A percentile compares a stretch with the other conserved stretches of the same genome.
Evolutionary conservation across 2,797 vertebrate genomes (phyloP).

Genomic region (Champsocephalus esox): DNA sequence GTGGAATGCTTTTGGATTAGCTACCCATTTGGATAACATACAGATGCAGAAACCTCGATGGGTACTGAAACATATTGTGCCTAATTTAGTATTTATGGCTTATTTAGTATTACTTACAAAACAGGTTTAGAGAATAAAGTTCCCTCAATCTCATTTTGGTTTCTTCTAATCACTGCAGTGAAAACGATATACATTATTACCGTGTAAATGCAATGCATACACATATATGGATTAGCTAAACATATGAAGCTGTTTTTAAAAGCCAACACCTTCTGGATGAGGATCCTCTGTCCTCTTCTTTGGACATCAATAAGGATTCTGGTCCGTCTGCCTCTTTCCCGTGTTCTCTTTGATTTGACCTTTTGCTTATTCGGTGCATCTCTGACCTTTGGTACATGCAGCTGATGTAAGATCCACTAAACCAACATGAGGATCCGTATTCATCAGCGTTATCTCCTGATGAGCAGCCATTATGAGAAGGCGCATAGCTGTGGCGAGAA

Average conservation of each 20-base stretch:
- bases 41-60: neutral
- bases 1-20: neutral
- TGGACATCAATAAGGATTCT: neutral
- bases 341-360: neutral
- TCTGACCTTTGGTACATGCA: neutral
- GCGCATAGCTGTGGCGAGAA: too few species aligned
- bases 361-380: neutral
- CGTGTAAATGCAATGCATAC: neutral
- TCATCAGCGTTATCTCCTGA: conserved; percentile 8
- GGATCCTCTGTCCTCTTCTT: neutral
- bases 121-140: neutral
- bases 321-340: too few species aligned
- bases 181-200: neutral
- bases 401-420: conserved; percentile 2
- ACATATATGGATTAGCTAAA: neutral
- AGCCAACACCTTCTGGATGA: neutral
- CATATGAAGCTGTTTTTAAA: neutral
- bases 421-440: neutral
- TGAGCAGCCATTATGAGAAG: neutral
- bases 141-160: neutral
- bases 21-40: neutral
- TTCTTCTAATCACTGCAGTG: neutral
- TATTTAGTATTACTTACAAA: too few species aligned
- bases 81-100: neutral
- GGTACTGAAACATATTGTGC: neutral